Evolutionary conservation across 2,797 vertebrate species (phyloP).

Genomic region (Syndactyla subalaris): DNA sequence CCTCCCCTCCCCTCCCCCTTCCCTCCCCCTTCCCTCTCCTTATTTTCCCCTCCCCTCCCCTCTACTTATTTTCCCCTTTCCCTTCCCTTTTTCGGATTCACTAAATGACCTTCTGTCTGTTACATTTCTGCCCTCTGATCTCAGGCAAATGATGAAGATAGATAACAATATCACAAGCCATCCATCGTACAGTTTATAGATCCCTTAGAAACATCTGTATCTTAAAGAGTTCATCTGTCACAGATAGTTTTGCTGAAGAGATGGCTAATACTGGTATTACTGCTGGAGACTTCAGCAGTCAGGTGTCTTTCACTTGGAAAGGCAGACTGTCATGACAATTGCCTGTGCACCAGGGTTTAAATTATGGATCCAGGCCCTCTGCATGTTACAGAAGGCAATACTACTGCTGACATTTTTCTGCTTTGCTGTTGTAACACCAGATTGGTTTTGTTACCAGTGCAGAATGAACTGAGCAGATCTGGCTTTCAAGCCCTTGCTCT

Average conservation of each 20-base stretch:
- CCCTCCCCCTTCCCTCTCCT: too few relatives aligned
- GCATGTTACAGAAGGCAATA: background rate
- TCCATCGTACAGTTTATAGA: conserved; percentile 56
- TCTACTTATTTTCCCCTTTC: too few relatives aligned
- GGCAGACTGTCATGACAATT: background rate
- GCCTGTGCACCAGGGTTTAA: background rate
- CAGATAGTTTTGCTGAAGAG: background rate
- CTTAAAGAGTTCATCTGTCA: conserved; percentile 56
- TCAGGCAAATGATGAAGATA: conserved; percentile 57
- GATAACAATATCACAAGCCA: conserved; percentile 42
- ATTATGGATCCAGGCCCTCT: background rate
- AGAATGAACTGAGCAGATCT: background rate
- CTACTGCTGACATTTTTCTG: background rate
- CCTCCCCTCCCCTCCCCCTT: too few relatives aligned
- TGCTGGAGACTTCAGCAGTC: background rate
- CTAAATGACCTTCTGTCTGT: conserved; percentile 60
- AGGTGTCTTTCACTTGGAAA: background rate
- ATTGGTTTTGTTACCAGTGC: background rate
- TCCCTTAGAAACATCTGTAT: conserved; percentile 42
- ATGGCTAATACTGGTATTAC: background rate
- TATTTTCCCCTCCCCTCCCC: too few relatives aligned
- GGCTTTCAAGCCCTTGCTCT: background rate
- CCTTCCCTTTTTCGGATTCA: background rate
- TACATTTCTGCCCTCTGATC: conserved; percentile 58
- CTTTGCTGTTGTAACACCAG: background rate